Percentiles rank a stretch among this genome's conserved stretches.
Conservation (phyloP, 1,140 invertebrate genomes). For the Dendrolimus kikuchii region DNA sequence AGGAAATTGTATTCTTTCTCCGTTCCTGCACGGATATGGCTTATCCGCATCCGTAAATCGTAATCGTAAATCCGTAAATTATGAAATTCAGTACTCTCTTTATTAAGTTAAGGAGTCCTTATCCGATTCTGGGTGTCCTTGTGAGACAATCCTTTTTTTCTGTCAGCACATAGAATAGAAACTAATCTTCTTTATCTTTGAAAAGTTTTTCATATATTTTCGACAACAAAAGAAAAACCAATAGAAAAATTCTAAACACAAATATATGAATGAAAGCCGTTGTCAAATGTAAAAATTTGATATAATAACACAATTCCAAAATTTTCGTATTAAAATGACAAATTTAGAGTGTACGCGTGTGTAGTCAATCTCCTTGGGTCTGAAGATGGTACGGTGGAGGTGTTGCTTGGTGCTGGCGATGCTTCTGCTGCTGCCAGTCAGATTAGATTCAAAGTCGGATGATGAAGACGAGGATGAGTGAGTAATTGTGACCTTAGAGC, state of each 20-base stretch:
- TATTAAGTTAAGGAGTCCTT: too few relatives aligned
- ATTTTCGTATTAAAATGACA: slow-evolving; percentile 55
- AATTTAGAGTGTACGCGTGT: slow-evolving; percentile 41
- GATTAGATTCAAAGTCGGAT: slow-evolving; percentile 28
- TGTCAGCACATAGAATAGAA: too few relatives aligned
- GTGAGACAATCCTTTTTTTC: too few relatives aligned
- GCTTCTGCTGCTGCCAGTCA: slow-evolving; percentile 41
- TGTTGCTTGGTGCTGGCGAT: slow-evolving; percentile 40
- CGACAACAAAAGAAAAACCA: slow-evolving; percentile 25
- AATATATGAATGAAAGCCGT: slow-evolving; percentile 29
- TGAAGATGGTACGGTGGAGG: slow-evolving; percentile 50
- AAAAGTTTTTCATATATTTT: not conserved
- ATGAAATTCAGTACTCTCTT: too few relatives aligned
- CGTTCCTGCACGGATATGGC: too few relatives aligned
- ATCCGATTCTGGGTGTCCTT: too few relatives aligned
- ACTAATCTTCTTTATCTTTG: too few relatives aligned
- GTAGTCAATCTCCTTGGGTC: slow-evolving; percentile 21
- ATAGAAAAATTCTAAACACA: slow-evolving; percentile 48
- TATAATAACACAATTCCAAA: slow-evolving; percentile 16
- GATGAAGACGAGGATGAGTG: slow-evolving; percentile 52
- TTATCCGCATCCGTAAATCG: too few relatives aligned
- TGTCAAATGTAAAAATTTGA: slow-evolving; percentile 44
- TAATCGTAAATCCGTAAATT: too few relatives aligned
- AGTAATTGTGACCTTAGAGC: slow-evolving; percentile 15
- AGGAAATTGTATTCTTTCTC: too few relatives aligned